Conservation (phyloP, 2,888 invertebrate genomes). For the Zhuqinia jingwanae region DNA sequence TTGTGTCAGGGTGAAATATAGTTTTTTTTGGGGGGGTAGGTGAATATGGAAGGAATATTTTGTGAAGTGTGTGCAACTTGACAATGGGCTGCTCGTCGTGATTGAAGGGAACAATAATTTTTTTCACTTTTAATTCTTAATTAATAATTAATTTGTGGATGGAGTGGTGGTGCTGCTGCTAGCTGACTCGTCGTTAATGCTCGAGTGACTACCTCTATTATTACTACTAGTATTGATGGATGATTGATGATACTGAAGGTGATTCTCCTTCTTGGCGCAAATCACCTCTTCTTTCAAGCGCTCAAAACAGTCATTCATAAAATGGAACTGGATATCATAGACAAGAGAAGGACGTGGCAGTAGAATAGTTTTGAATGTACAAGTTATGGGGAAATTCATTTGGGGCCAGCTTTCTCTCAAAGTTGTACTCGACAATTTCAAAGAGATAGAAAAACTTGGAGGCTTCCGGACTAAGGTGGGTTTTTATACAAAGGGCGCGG, state of each 20-base stretch:
- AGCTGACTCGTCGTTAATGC: slow-evolving; percentile 40
- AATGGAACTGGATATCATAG: slow-evolving; percentile 87
- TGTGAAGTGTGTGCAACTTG: neutral
- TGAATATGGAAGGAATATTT: neutral
- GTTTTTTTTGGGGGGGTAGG: neutral
- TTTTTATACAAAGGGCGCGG: slow-evolving; percentile 91
- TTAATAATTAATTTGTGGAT: slow-evolving; percentile 50
- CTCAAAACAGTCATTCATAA: slow-evolving; percentile 96
- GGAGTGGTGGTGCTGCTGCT: slow-evolving; percentile 58
- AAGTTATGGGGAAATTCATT: slow-evolving; percentile 98
- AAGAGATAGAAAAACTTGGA: slow-evolving; percentile 97
- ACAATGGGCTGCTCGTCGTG: neutral
- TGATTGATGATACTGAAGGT: slow-evolving; percentile 40
- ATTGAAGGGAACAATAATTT: too few species aligned
- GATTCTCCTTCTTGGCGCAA: slow-evolving; percentile 65
- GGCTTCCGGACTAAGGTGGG: slow-evolving; percentile 89
- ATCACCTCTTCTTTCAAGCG: slow-evolving; percentile 95
- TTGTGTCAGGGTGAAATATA: neutral
- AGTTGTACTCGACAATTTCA: slow-evolving; percentile 98
- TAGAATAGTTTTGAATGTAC: slow-evolving; percentile 99
- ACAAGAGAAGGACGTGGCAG: slow-evolving; percentile 88
- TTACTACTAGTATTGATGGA: slow-evolving; percentile 17
- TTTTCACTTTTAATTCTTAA: neutral
- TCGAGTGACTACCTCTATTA: slow-evolving; percentile 60
- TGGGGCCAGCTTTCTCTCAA: slow-evolving; percentile 95